Base-by-base conservation (phyloP, 2,888 invertebrate genomes). In the Imbricaverruca yamaguchii region DNA sequence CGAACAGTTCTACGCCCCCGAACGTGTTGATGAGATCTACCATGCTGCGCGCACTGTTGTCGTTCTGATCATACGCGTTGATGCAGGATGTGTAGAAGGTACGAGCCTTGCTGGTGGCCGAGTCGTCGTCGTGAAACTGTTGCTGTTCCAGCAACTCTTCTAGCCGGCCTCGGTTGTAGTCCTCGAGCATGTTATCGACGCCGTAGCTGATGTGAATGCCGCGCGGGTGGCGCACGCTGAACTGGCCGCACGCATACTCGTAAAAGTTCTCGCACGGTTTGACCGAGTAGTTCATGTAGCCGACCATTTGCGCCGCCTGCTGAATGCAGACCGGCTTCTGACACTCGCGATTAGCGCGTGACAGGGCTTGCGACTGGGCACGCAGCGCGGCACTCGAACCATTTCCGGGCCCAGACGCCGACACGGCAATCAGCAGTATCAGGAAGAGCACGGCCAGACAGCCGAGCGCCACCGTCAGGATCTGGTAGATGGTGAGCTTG, bases 71-170 rank as follows among this genome's bases (percentile, higher is more conserved):
- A 23, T 79, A 79, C 55, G 91, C 91, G 87, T 96, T 94, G 90
- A 95, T 93, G 85, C 97, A 97, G 8, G 96, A 95, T 85, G 91
- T 91, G 86, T 94, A 97, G 23, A 97, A 90, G 85, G 91, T 89
- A 87, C 93, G 94, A 0, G 95, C 94, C 88, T 97, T 97, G 9
- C 90, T 85, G 80, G 92, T 91, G 0, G 95, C 94, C 85, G 92
- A 91, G 82, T 86, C 86, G 81, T 87, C 85, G 56, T 85, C 85
- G 69, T 80, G 79, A 23, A 79, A 79, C 25, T 79, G 79, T 7
- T 57, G 82, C 59, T 81, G 82, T 18, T 81, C 81, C 39, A 85
- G 84, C 0, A 90, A 89, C 83, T 91, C 90, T 84, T 92, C 79
- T 23, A 79, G 79, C 25, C 79, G 56, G 57, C 79, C 79, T n/a